phyloP scores from a whole-genome alignment of 2,113 vertebrate genomes.

The Tiliqua scincoides region DNA sequence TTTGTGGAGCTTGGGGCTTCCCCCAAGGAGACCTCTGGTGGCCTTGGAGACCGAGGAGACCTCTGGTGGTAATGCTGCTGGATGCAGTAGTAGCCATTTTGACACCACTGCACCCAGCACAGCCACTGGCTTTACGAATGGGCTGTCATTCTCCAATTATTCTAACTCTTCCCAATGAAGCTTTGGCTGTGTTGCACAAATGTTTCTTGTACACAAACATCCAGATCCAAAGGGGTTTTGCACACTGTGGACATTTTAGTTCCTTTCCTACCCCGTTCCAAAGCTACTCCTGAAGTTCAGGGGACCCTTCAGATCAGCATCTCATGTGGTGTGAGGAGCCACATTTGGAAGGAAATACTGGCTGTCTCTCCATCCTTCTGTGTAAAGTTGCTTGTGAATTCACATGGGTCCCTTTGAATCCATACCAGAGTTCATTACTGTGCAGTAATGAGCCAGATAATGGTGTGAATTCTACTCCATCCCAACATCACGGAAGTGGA shows the following conservation, averaged over 20 bases:
- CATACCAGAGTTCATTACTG: neutral
- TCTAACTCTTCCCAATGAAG: conserved; percentile 26
- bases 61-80: no score
- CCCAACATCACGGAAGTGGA: conserved; percentile 3
- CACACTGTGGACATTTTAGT: neutral
- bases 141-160: neutral
- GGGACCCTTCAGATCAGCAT: no score
- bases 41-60: no score
- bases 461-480: neutral
- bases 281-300: neutral
- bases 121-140: no score
- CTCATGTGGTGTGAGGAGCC: neutral
- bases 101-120: no score
- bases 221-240: neutral
- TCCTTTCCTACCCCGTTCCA: neutral
- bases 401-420: conserved; percentile 30
- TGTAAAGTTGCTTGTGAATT: neutral
- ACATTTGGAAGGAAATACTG: neutral
- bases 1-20: no score
- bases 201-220: conserved; percentile 2
- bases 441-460: conserved; percentile 36
- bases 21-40: no score
- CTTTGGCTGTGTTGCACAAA: conserved; percentile 17
- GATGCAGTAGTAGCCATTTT: no score
- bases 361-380: neutral